phyloP scores from a whole-genome alignment of 2,113 vertebrate genomes.

The Cyprinus carpio region DNA sequence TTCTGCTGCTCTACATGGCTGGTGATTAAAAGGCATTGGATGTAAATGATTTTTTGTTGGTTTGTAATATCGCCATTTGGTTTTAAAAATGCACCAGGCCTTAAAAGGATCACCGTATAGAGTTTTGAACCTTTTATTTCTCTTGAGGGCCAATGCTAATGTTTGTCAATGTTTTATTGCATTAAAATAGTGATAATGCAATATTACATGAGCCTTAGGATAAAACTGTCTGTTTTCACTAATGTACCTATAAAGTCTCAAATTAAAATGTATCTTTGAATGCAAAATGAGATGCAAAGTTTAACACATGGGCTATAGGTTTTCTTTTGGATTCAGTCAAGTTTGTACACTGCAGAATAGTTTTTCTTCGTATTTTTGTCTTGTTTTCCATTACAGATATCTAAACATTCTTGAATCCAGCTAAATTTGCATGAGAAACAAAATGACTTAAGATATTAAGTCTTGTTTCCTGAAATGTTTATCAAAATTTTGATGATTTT shows the following conservation, averaged over 20 bases:
- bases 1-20: neutral
- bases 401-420: no score
- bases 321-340: neutral
- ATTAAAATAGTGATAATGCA: neutral
- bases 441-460: no score
- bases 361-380: no score
- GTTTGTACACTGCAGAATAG: neutral
- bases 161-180: neutral
- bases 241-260: neutral
- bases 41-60: slow-evolving; percentile 1
- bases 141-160: neutral
- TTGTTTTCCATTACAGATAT: no score
- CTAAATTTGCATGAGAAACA: no score
- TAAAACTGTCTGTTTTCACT: no score
- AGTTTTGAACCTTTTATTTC: neutral
- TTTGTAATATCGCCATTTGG: neutral
- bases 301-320: neutral
- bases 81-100: neutral
- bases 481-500: no score
- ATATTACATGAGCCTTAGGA: neutral
- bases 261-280: neutral
- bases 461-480: no score
- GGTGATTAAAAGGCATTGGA: neutral
- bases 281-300: neutral
- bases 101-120: neutral